phyloP scores from a whole-genome alignment of 2,888 invertebrate species.

The Cerastoderma edule region DNA sequence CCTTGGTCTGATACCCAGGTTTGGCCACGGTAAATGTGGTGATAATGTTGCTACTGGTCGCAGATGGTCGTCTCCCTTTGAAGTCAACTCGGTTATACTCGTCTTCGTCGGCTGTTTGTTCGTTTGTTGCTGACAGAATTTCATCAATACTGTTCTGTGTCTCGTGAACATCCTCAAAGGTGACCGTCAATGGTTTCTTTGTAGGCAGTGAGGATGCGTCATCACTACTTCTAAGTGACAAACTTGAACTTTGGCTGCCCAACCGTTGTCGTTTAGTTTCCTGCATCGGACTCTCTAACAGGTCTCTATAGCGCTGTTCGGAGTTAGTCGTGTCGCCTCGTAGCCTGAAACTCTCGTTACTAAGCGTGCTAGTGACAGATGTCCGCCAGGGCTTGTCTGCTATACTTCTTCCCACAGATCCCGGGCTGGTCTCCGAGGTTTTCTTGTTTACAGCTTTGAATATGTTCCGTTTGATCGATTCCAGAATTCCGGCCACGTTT shows the following conservation, averaged over 20 bases:
- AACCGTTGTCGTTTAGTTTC: conserved; percentile 21
- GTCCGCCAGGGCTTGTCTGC: conserved; percentile 27
- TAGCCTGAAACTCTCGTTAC: conserved; percentile 5
- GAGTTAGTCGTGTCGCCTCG: conserved; percentile 37
- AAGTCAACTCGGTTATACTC: conserved; percentile 46
- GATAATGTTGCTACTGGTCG: conserved; percentile 39
- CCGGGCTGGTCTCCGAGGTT: not conserved
- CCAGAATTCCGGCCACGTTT: conserved; percentile 58
- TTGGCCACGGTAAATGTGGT: conserved; percentile 54
- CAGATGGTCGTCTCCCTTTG: conserved; percentile 12
- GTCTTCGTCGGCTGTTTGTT: conserved; percentile 20
- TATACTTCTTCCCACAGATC: conserved; percentile 3
- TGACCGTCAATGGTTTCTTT: conserved; percentile 40
- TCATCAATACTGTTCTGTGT: conserved; percentile 24
- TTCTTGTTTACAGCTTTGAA: conserved; percentile 56
- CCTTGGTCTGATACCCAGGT: conserved; percentile 51
- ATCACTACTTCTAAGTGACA: conserved; percentile 14
- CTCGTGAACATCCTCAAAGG: conserved; percentile 30
- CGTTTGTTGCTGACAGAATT: conserved; percentile 26
- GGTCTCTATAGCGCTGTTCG: conserved; percentile 43
- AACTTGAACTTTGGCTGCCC: conserved; percentile 21
- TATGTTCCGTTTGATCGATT: conserved; percentile 65
- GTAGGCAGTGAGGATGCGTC: conserved; percentile 7
- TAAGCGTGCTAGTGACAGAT: conserved; percentile 23
- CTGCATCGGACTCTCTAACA: conserved; percentile 40